Evolutionary conservation across 1,140 invertebrate species (phyloP).

Genomic region (Andrena cerasifolii): DNA sequence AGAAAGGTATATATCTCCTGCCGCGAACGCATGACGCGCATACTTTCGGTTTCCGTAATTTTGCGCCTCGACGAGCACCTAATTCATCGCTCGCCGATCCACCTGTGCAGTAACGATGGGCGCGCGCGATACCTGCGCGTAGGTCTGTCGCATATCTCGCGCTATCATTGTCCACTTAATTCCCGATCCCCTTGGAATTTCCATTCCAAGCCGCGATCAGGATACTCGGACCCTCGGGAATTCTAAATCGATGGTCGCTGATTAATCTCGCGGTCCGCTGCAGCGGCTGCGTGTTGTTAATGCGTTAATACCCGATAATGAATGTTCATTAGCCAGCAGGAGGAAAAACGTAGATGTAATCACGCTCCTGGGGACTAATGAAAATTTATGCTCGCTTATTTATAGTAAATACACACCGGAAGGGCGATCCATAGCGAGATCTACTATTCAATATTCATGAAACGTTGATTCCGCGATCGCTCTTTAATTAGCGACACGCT

Average conservation of each 20-base stretch:
- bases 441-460: too few relatives aligned
- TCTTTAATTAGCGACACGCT: too few relatives aligned
- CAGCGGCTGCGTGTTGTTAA: too few relatives aligned
- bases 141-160: background rate
- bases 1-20: constrained; percentile 29
- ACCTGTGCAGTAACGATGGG: background rate
- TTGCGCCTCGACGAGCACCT: constrained; percentile 31
- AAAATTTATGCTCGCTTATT: too few relatives aligned
- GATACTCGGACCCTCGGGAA: background rate
- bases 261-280: too few relatives aligned
- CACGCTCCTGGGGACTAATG: too few relatives aligned
- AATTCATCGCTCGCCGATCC: constrained; percentile 18
- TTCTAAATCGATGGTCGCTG: constrained; percentile 14
- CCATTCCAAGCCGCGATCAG: constrained; percentile 18
- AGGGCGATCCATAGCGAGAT: too few relatives aligned
- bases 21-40: constrained; percentile 42
- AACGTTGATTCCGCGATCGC: too few relatives aligned
- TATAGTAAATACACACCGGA: too few relatives aligned
- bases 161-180: background rate
- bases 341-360: too few relatives aligned
- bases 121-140: background rate
- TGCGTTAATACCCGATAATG: too few relatives aligned
- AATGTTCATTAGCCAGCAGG: too few relatives aligned
- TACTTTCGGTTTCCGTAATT: constrained; percentile 62
- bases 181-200: background rate